Base-by-base conservation (phyloP, 2,888 invertebrate genomes). In the Melieria omissa region DNA sequence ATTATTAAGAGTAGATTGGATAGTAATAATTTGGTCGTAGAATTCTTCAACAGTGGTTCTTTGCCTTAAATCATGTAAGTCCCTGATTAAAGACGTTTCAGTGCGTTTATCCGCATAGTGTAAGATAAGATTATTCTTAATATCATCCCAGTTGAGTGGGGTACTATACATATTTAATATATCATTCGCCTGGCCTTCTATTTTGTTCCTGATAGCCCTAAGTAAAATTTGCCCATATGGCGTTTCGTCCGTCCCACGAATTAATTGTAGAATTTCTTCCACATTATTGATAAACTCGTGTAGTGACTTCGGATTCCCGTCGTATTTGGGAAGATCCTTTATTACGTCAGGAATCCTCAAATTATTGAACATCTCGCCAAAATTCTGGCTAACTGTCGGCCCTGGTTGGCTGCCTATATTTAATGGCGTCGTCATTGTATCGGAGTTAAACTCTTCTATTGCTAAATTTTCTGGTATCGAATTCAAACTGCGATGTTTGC, bases 21-120 rank as follows among this genome's bases (percentile, higher is more conserved):
- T 73, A 69, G 78, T 77, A 0, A 76, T 74, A 16, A 77, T 75
- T 72, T 75, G 52, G 14, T 75, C 66, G 44, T 78, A 76, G 41
- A 77, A 79, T 12, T 54, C 8, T 72, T 78, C 76, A 7, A 77
- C 54, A 4, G 72, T 74, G 8, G 58, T 54, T 3, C 12, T n/a
- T 66, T 79, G 76, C 41, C 58, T 72, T 7, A 73, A 10, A 9
- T 55, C 52, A 52, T 75, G 78, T 4, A 77, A 54, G 45, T 78
- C 77, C 44, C 73, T 63, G 8, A 78, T 74, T 10, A 76, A 46
- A 2, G 71, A 74, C 4, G 73, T 73, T 71, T 78, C 75, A 5
- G 73, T 72, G 42, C 75, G 12, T 66, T 78, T 76, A 46, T 76
- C 75, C 0, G 74, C 72, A 10, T 76, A 77, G 63, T 77, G 76